A percentile compares a stretch with the other conserved stretches of the same genome.
These are phyloP conservation scores for Drosophila triauraria DNA, from an alignment of 1,140 invertebrate genomes.

Conservation along the genomic window DNA sequence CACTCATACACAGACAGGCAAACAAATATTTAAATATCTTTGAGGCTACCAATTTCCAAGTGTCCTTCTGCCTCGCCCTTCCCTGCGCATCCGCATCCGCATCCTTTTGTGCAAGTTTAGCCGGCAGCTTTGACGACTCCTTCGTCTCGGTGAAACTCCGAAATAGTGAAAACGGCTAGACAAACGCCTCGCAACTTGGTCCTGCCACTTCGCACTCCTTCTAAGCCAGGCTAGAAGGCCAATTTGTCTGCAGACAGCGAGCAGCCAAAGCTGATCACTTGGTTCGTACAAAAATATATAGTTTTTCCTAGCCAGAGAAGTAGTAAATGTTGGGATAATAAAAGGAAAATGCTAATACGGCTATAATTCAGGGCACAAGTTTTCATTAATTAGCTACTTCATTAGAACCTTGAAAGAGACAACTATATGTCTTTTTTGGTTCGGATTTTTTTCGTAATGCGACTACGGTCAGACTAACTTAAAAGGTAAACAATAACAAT, in stretches of 20 bases:
- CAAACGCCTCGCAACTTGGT: slow-evolving; percentile 72
- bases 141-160: slow-evolving; percentile 14
- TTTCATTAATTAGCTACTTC: too few species aligned
- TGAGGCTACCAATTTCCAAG: slow-evolving; percentile 75
- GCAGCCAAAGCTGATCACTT: background rate
- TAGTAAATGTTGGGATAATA: too few species aligned
- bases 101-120: slow-evolving; percentile 66
- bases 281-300: background rate
- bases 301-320: background rate
- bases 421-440: too few species aligned
- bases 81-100: slow-evolving; percentile 1
- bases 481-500: too few species aligned
- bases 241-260: slow-evolving; percentile 56
- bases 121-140: slow-evolving; percentile 68
- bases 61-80: slow-evolving; percentile 3
- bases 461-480: too few species aligned
- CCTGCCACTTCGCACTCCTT: slow-evolving; percentile 30
- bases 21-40: slow-evolving; percentile 77
- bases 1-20: slow-evolving; percentile 27
- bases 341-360: too few species aligned
- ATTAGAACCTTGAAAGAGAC: too few species aligned
- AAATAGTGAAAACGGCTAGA: slow-evolving; percentile 57
- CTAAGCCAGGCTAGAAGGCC: slow-evolving; percentile 44
- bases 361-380: too few species aligned
- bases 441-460: too few species aligned